Conservation (phyloP, 2,113 vertebrate genomes). For the Dermatemys mawii region DNA sequence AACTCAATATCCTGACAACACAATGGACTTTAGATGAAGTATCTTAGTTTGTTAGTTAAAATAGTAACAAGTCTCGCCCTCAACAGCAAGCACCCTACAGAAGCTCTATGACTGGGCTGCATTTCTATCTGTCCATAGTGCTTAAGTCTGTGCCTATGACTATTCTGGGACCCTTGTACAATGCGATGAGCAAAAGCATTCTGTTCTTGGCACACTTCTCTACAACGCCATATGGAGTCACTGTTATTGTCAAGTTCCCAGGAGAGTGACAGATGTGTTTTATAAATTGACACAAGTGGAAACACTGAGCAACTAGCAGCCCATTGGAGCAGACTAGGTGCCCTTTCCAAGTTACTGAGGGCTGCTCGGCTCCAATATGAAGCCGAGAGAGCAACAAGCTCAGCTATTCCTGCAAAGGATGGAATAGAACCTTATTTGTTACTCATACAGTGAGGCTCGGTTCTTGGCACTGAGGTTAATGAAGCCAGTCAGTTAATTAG, state of each 20-base stretch:
- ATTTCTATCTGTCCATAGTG: not conserved
- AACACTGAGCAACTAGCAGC: not conserved
- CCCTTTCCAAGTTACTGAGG: not conserved
- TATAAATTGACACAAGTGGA: not conserved
- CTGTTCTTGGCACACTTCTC: not conserved
- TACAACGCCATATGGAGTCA: not conserved
- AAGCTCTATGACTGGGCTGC: not conserved
- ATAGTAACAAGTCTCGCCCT: not conserved
- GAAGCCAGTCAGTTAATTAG: not conserved
- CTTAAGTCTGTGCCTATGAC: not conserved
- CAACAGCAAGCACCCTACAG: not conserved
- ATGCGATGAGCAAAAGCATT: not conserved
- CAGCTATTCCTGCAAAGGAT: accelerated
- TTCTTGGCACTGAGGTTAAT: not conserved
- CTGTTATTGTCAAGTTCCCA: not conserved
- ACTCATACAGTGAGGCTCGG: not conserved
- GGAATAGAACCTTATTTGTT: not conserved
- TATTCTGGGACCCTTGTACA: not conserved
- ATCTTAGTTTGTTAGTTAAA: too few relatives aligned
- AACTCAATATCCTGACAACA: not conserved
- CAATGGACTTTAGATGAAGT: not conserved
- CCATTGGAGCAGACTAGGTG: not conserved
- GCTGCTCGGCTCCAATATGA: not conserved
- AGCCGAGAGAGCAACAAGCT: not conserved
- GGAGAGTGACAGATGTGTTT: not conserved